Evolutionary conservation across 2,113 vertebrate species (phyloP).

Genomic region (Mobula hypostoma): DNA sequence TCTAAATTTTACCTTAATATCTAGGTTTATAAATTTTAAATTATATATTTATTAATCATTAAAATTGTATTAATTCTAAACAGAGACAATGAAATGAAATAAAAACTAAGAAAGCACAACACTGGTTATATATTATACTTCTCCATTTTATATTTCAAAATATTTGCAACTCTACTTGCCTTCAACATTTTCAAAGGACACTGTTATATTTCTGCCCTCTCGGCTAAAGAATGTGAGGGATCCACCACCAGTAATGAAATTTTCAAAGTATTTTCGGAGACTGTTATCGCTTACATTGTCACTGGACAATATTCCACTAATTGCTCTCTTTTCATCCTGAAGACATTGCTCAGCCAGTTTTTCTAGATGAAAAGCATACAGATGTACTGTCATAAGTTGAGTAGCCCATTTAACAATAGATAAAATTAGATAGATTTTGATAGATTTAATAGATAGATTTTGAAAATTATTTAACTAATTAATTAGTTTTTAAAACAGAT

Average conservation of each 20-base stretch:
- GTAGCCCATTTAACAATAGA: background rate
- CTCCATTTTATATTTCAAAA: background rate
- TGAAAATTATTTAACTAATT: background rate
- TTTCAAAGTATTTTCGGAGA: background rate
- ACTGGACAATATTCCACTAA: background rate
- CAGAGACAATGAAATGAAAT: background rate
- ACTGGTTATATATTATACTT: background rate
- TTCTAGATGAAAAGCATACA: background rate
- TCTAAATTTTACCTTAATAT: too few relatives aligned
- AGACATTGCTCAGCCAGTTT: background rate
- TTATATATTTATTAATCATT: background rate
- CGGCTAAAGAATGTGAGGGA: background rate
- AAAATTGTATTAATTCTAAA: background rate
- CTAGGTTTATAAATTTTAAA: too few relatives aligned
- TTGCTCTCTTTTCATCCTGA: background rate
- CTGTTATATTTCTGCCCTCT: background rate
- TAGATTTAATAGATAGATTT: too few relatives aligned
- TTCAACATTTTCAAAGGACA: slow-evolving; percentile 6
- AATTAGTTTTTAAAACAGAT: background rate
- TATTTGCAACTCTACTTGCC: background rate
- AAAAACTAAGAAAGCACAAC: background rate
- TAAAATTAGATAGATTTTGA: too few relatives aligned
- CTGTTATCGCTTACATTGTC: background rate
- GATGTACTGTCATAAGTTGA: background rate
- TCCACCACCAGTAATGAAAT: background rate